Conservation (phyloP, 2,888 invertebrate species). For the Cephalotes varians region DNA sequence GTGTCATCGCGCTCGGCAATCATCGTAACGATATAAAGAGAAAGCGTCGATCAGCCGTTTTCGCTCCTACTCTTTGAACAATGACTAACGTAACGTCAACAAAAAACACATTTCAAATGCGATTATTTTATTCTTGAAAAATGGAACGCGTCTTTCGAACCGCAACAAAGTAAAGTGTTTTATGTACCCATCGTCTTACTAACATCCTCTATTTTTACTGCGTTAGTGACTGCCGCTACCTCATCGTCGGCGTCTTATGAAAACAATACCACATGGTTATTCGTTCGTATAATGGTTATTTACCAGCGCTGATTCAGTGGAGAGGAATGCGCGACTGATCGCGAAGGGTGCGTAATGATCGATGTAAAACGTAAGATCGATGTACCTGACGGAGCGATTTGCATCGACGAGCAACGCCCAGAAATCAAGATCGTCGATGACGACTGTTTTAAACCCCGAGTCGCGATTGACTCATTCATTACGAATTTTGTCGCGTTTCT, state of each 20-base stretch:
- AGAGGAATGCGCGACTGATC: constrained; percentile 47
- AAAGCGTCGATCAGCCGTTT: neutral
- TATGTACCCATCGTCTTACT: constrained; percentile 1
- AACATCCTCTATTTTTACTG: constrained; percentile 36
- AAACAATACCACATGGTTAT: constrained; percentile 43
- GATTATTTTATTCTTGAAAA: constrained; percentile 22
- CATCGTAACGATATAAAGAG: too few relatives aligned
- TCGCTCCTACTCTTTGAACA: neutral
- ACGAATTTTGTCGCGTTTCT: neutral
- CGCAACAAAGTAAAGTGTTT: constrained; percentile 39
- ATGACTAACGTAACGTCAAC: neutral
- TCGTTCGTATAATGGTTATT: constrained; percentile 45
- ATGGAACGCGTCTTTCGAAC: neutral
- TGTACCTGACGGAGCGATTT: constrained; percentile 55
- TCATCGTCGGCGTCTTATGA: constrained; percentile 19
- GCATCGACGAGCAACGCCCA: constrained; percentile 57
- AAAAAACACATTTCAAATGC: neutral
- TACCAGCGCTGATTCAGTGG: constrained; percentile 59
- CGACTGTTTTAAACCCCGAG: constrained; percentile 12
- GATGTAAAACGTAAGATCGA: constrained; percentile 50
- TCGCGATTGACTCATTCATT: constrained; percentile 12
- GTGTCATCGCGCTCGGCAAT: neutral
- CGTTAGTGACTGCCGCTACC: constrained; percentile 1
- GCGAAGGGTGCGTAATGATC: constrained; percentile 62
- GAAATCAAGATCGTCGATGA: constrained; percentile 60